Percentiles rank a stretch among this genome's conserved stretches.
These are phyloP conservation scores for Tenthredo mesomela DNA, from an alignment of 2,888 invertebrate genomes.

Conservation along the genomic window DNA sequence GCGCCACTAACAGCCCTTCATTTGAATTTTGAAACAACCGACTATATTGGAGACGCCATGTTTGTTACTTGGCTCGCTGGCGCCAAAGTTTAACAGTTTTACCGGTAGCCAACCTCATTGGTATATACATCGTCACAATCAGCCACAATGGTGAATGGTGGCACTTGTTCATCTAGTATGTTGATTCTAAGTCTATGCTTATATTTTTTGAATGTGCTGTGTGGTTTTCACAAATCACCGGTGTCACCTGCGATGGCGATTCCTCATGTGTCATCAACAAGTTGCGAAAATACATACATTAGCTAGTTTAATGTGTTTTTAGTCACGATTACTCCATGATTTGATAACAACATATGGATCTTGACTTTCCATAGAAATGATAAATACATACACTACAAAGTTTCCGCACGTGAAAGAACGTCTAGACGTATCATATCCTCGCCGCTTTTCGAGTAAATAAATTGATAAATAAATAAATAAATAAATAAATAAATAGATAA, in stretches of 20 bases:
- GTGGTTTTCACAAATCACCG: background rate
- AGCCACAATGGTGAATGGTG: no score
- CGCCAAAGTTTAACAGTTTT: no score
- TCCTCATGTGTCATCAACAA: background rate
- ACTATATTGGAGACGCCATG: no score
- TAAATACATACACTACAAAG: background rate
- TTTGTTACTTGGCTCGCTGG: no score
- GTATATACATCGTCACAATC: no score
- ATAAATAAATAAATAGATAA: background rate
- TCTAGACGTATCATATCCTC: background rate
- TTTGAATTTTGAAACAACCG: no score
- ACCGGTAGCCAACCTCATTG: no score
- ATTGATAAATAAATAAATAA: background rate
- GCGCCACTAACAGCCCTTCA: no score
- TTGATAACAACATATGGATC: background rate
- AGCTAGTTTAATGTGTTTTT: conserved; percentile 12
- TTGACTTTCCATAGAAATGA: conserved; percentile 13
- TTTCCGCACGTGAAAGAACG: background rate
- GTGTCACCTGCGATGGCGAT: conserved; percentile 12
- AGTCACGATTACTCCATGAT: conserved; percentile 20
- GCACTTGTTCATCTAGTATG: background rate
- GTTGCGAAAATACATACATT: background rate
- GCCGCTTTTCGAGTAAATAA: background rate
- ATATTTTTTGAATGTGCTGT: conserved; percentile 23
- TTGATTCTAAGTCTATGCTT: background rate